These are phyloP conservation scores for Carassius gibelio DNA, from an alignment of 2,113 vertebrate genomes.

Conservation along the genomic window DNA sequence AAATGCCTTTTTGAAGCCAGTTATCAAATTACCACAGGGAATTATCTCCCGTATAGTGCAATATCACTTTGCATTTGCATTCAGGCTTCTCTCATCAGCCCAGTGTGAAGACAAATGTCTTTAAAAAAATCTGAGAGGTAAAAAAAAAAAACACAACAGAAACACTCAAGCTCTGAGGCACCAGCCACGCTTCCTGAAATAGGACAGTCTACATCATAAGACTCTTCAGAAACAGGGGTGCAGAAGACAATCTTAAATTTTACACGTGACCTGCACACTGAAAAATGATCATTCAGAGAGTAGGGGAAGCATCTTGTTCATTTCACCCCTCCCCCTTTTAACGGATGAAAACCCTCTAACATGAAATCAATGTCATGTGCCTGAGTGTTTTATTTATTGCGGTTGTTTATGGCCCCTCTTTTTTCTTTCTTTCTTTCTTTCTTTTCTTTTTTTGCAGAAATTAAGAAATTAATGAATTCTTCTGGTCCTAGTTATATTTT, in stretches of 20 bases:
- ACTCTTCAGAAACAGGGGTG: constrained; percentile 31
- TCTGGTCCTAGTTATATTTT: background rate
- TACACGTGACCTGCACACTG: constrained; percentile 43
- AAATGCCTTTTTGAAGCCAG: constrained; percentile 37
- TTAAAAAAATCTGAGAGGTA: background rate
- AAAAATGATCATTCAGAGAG: constrained; percentile 21
- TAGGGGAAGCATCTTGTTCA: constrained; percentile 26
- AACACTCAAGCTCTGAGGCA: constrained; percentile 6
- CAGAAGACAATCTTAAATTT: constrained; percentile 52
- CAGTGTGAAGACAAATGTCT: background rate
- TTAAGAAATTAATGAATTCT: background rate
- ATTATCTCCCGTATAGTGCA: constrained; percentile 22
- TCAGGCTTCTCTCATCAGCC: constrained; percentile 13
- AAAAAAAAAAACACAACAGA: background rate
- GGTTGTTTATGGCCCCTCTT: background rate
- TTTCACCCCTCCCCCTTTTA: constrained; percentile 14
- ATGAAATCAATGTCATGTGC: constrained; percentile 17
- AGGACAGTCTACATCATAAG: constrained; percentile 41
- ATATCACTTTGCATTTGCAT: constrained; percentile 1
- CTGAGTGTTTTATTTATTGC: background rate
- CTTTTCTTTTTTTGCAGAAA: background rate
- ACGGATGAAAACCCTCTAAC: background rate
- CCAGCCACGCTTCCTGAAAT: constrained; percentile 52
- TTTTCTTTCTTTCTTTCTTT: background rate
- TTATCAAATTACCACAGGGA: background rate